Base-by-base conservation (phyloP, 2,888 invertebrate species). In the Netelia fuscicornis region DNA sequence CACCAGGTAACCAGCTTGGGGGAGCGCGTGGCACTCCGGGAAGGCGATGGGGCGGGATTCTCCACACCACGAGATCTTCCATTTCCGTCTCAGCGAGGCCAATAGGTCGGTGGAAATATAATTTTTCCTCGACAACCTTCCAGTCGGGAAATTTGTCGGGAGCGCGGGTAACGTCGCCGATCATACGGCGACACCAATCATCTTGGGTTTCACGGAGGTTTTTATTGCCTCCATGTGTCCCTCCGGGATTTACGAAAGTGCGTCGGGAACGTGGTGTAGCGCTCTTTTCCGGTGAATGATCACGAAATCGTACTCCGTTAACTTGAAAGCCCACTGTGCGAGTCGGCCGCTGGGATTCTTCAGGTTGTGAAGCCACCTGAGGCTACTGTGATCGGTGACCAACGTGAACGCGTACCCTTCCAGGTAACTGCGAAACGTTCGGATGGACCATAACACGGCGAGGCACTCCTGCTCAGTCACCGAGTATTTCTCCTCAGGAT, bases 401-500 rank as follows among this genome's bases (percentile, higher is more conserved):
- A 88, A 87, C 11, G 74, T 86, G 58, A 89, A 89, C 1, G 78
- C 52, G 13, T 83, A 83, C 1, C 89, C 90, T 42, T 86, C 88
- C 1, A 89, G 52, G 64, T 87, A 89, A 0, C 76, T 75, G 17
- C 89, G 58, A 56, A 86, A 89, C 52, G 86, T 86, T 62, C 80
- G 79, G 2, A 90, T 82, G 0, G 86, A 83, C 87, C 87, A 89
- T 0, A 89, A 11, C 0, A 90, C 85, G 0, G 89, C 88, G 0
- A 89, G 82, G 52, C 89, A 90, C 42, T 91, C 89, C 25, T 62
- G 77, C 64, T 89, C 87, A 0, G 89, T 89, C 9, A 85, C 86
- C 2, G 86, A 74, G 30, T 88, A 90, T 25, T 87, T 88, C 2
- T 81, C 56, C 64, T 90, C 89, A 0, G 88, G 68, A 1, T 68